Percentiles rank a stretch among this genome's conserved stretches.
phyloP scores from a whole-genome alignment of 2,888 invertebrate genomes.

The Sarcophaga caerulescens region DNA sequence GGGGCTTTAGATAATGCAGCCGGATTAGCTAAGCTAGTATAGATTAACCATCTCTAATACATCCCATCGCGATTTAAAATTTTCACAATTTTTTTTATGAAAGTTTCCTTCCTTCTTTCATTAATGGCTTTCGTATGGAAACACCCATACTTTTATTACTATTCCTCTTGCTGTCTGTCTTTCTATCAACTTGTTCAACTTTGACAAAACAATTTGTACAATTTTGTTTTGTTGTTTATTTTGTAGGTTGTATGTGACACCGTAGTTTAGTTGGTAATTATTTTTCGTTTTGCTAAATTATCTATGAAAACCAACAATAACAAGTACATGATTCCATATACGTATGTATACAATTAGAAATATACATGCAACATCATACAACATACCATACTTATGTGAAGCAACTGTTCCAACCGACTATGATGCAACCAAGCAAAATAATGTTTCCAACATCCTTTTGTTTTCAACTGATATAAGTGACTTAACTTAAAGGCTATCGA shows the following conservation, averaged over 20 bases:
- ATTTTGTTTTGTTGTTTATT: constrained; percentile 55
- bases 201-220: constrained; percentile 65
- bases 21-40: too few species aligned
- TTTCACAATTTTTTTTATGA: too few species aligned
- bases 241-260: constrained; percentile 47
- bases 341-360: too few species aligned
- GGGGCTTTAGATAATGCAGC: too few species aligned
- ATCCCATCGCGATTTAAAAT: too few species aligned
- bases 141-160: neutral
- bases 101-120: too few species aligned
- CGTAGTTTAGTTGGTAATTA: constrained; percentile 63
- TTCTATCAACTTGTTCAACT: constrained; percentile 24
- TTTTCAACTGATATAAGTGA: neutral
- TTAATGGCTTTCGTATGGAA: neutral
- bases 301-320: constrained; percentile 62
- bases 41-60: too few species aligned
- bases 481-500: neutral
- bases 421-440: constrained; percentile 28
- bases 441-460: constrained; percentile 57
- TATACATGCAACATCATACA: constrained; percentile 14
- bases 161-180: neutral
- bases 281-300: constrained; percentile 64
- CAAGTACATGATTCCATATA: constrained; percentile 18
- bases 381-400: neutral
- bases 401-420: too few species aligned